phyloP scores from a whole-genome alignment of 2,113 vertebrate genomes.

The Nothobranchius kuhntae region DNA sequence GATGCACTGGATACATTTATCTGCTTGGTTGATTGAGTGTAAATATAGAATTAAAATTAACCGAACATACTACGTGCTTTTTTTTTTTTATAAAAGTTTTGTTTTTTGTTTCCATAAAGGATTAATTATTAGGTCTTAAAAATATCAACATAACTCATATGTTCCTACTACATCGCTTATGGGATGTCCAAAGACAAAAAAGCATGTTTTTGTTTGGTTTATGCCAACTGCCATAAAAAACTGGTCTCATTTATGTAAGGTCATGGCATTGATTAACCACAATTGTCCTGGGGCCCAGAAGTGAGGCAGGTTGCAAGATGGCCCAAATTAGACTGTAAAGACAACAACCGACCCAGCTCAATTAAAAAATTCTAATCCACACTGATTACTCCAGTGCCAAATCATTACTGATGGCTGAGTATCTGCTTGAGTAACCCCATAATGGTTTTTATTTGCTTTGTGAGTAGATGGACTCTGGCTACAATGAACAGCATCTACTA shows the following conservation, averaged over 20 bases:
- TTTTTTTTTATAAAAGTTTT: too few species aligned
- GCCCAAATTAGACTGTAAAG: slow-evolving; percentile 63
- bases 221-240: slow-evolving; percentile 44
- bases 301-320: slow-evolving; percentile 64
- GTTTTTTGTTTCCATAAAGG: too few species aligned
- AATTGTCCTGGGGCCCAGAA: slow-evolving; percentile 58
- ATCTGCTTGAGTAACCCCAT: slow-evolving; percentile 31
- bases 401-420: slow-evolving; percentile 44
- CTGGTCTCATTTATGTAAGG: slow-evolving; percentile 64
- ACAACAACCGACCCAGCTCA: slow-evolving; percentile 61
- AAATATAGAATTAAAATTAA: too few species aligned
- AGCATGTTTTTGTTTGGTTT: slow-evolving; percentile 30
- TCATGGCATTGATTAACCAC: slow-evolving; percentile 69
- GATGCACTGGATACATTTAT: too few species aligned
- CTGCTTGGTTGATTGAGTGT: too few species aligned
- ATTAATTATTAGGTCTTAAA: too few species aligned
- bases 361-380: slow-evolving; percentile 68
- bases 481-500: neutral
- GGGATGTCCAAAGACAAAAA: neutral
- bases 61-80: too few species aligned
- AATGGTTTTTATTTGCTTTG: neutral
- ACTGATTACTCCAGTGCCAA: slow-evolving; percentile 51
- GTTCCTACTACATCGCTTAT: too few species aligned
- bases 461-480: slow-evolving; percentile 3
- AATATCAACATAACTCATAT: too few species aligned